A percentile compares a stretch with the other conserved stretches of the same genome.
These are phyloP conservation scores for Myiotriccus ornatus DNA, from an alignment of 2,797 vertebrate species.

Conservation along the genomic window DNA sequence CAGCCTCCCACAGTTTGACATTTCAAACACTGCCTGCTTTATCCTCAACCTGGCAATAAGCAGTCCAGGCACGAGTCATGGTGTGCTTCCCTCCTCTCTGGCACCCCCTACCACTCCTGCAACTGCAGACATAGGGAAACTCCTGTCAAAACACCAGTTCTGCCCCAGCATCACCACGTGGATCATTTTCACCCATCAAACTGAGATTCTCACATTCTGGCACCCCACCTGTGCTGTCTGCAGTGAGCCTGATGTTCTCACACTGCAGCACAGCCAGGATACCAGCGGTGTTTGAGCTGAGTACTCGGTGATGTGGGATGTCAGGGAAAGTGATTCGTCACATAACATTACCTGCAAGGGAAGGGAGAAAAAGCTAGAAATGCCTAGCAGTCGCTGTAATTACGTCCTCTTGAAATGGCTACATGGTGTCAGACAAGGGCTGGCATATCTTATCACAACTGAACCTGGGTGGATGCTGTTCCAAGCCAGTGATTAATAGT, in stretches of 20 bases:
- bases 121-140: neutral
- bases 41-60: neutral
- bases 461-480: neutral
- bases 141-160: neutral
- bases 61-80: neutral
- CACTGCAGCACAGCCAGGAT: fast-evolving
- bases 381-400: neutral
- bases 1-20: fast-evolving
- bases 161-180: fast-evolving
- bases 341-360: neutral
- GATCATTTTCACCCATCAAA: neutral
- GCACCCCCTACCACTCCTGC: neutral
- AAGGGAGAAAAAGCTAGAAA: neutral
- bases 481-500: constrained; percentile 48
- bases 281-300: neutral
- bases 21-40: neutral
- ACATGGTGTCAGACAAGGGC: constrained; percentile 22
- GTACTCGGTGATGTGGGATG: fast-evolving
- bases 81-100: fast-evolving
- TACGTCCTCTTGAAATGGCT: constrained; percentile 12
- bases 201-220: fast-evolving
- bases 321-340: neutral
- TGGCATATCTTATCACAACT: constrained; percentile 20
- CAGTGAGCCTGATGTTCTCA: neutral
- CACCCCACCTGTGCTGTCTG: neutral